phyloP scores from a whole-genome alignment of 2,888 invertebrate genomes.

The Cephus pulcher region DNA sequence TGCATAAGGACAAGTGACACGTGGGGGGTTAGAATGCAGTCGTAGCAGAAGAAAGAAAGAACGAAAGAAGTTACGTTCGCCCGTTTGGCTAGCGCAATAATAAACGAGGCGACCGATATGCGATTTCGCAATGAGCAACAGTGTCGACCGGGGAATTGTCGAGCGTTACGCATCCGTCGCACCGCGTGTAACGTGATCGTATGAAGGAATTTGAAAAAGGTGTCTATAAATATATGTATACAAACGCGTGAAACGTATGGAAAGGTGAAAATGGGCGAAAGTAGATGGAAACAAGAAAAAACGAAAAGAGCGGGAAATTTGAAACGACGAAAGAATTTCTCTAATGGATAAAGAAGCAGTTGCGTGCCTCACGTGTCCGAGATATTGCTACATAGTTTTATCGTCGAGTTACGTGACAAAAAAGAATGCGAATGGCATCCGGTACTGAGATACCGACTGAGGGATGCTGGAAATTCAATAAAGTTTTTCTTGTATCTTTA shows the following conservation, averaged over 20 bases:
- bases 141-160: not conserved
- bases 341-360: not conserved
- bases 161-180: not conserved
- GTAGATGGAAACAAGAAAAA: not conserved
- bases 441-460: not conserved
- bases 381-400: not conserved
- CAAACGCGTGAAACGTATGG: not conserved
- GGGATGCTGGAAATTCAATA: not conserved
- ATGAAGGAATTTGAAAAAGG: not conserved
- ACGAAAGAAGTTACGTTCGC: not conserved
- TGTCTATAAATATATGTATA: slow-evolving; percentile 3
- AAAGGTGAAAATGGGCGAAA: not conserved
- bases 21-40: slow-evolving; percentile 2
- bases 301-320: not conserved
- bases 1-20: not conserved
- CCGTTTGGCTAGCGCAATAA: not conserved
- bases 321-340: not conserved
- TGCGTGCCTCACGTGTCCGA: not conserved
- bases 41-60: not conserved
- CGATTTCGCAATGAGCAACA: not conserved
- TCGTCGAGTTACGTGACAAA: not conserved
- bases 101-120: not conserved
- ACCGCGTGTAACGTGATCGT: not conserved
- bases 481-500: not conserved
- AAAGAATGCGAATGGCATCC: not conserved